Conservation (phyloP, 2,797 vertebrate genomes). For the Macropus fuliginosus region DNA sequence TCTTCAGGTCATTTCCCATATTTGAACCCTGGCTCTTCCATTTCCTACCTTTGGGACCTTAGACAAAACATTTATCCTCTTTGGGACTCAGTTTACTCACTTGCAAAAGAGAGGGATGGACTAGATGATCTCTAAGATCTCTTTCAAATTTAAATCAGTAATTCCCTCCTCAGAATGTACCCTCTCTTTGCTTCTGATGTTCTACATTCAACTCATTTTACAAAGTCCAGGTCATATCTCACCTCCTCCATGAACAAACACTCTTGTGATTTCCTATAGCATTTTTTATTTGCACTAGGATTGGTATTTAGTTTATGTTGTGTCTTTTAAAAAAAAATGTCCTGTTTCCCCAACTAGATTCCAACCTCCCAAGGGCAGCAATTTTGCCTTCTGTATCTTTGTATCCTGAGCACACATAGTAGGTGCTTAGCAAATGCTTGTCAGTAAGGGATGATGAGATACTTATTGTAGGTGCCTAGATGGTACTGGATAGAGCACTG, state of each 20-base stretch:
- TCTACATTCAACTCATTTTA: not conserved
- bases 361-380: not conserved
- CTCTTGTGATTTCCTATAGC: not conserved
- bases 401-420: not conserved
- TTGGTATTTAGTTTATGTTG: not conserved
- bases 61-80: not conserved
- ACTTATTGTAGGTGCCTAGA: not conserved
- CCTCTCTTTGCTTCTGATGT: not conserved
- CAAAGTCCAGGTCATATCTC: not conserved
- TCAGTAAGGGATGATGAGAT: not conserved
- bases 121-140: not conserved
- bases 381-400: not conserved
- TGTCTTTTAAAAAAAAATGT: not conserved
- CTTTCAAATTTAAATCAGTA: not conserved
- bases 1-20: not conserved
- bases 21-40: not conserved
- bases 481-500: not conserved
- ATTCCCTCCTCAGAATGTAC: not conserved
- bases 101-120: not conserved
- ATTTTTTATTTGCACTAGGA: not conserved
- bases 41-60: not conserved
- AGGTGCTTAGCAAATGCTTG: not conserved
- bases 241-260: not conserved
- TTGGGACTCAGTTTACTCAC: not conserved
- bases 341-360: not conserved